These are phyloP conservation scores for Pangasius krempfi DNA, from an alignment of 2,797 vertebrate genomes.

Conservation along the genomic window DNA sequence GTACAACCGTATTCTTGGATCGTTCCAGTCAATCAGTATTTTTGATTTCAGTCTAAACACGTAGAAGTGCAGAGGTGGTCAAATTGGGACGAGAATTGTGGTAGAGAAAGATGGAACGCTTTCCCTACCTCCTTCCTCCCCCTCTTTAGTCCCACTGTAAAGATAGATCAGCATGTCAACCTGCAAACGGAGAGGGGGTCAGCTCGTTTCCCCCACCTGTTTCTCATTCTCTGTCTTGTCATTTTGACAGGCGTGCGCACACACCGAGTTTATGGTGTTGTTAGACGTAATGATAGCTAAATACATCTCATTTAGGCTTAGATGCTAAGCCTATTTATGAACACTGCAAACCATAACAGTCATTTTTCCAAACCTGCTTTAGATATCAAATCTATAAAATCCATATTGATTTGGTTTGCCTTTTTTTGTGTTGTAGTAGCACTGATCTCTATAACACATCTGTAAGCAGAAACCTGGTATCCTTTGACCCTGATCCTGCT, in stretches of 20 bases:
- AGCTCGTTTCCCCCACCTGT: conserved; percentile 37
- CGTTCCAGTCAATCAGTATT: not conserved
- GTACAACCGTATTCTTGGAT: not conserved
- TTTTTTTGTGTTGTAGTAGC: not conserved
- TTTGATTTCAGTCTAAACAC: not conserved
- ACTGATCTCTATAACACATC: conserved; percentile 63
- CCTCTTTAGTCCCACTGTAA: conserved; percentile 50
- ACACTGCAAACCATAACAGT: not conserved
- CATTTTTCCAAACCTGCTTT: not conserved
- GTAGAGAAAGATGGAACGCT: not conserved
- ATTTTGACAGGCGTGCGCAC: conserved; percentile 58
- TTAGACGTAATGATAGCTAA: conserved; percentile 1
- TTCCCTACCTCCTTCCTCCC: not conserved
- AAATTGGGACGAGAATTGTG: not conserved
- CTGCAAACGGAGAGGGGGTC: conserved; percentile 48
- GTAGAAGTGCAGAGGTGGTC: not conserved
- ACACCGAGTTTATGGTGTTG: conserved; percentile 9
- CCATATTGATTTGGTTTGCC: not conserved
- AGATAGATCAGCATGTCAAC: conserved; percentile 57
- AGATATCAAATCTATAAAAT: not conserved
- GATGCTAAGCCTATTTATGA: not conserved
- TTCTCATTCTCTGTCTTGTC: conserved; percentile 70
- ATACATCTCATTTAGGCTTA: not conserved
- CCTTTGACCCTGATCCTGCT: conserved; percentile 64
- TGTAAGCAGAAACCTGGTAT: conserved; percentile 68